phyloP scores from a whole-genome alignment of 2,888 invertebrate genomes.

The Bombylius discolor region DNA sequence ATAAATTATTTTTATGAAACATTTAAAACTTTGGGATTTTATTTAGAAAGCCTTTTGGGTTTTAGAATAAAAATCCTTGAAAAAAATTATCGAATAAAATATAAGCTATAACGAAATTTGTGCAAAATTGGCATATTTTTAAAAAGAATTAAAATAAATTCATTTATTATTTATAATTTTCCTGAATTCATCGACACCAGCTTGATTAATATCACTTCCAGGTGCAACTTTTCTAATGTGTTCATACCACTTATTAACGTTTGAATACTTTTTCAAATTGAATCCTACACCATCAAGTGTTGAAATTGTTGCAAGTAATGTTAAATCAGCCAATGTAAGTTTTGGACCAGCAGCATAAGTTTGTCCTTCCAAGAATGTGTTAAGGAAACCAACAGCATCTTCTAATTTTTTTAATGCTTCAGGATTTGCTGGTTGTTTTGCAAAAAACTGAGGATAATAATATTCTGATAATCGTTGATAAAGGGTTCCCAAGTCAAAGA shows the following conservation, averaged over 20 bases:
- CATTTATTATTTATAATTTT: slow-evolving; percentile 20
- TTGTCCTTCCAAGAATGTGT: slow-evolving; percentile 57
- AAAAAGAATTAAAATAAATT: background rate
- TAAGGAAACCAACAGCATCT: slow-evolving; percentile 52
- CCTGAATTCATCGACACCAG: slow-evolving; percentile 44
- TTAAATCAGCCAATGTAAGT: slow-evolving; percentile 66
- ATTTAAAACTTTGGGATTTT: no score
- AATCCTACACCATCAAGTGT: slow-evolving; percentile 53
- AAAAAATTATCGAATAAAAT: no score
- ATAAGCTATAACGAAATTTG: no score
- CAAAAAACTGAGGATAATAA: slow-evolving; percentile 52
- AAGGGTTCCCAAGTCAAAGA: slow-evolving; percentile 67
- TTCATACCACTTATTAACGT: slow-evolving; percentile 52
- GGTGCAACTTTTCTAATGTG: slow-evolving; percentile 44
- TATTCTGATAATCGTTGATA: slow-evolving; percentile 56
- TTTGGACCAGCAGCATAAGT: slow-evolving; percentile 58
- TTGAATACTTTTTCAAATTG: slow-evolving; percentile 55
- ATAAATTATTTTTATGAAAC: no score
- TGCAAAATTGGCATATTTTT: no score
- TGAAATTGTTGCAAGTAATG: slow-evolving; percentile 53
- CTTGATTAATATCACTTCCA: slow-evolving; percentile 47
- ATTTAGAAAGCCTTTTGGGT: no score
- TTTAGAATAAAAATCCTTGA: no score
- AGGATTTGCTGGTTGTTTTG: slow-evolving; percentile 48
- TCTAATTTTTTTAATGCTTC: slow-evolving; percentile 55